Evolutionary conservation across 2,113 vertebrate species (phyloP), one percentile per base, ranked within the genome.

Genomic region (Phoxinus phoxinus): DNA sequence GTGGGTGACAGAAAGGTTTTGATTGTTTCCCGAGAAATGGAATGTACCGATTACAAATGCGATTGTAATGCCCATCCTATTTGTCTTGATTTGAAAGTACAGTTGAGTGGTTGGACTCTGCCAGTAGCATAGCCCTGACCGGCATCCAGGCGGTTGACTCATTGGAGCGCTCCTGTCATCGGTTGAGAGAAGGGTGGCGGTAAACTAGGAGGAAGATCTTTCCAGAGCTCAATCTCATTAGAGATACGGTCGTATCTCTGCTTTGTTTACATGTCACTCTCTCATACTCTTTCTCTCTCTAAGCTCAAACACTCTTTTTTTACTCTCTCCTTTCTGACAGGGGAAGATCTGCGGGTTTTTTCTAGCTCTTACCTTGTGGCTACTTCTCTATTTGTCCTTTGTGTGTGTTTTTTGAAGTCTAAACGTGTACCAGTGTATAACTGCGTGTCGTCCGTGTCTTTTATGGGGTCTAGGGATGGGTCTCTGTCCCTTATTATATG

Each of bases 171-270:
- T 81, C 69, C 69, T 81, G 46, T 37, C n/a, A 35, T 41, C 46
- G 63, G 58, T 81, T 32, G 76, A 84, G 51, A 86, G 75, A 84
- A 61, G 69, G 84, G 69, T 46, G 67, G 65, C 84, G 85, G 81
- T 81, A 87, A 85, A 76, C 65, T 37, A 69, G 84, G 86, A 87
- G 86, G 79, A 86, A 67, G 75, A 81, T 81, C 46, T 90, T 87
- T 85, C 76, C 59, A 53, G 85, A 88, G 79, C 89, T 88, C n/a
- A 80, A 44, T 90, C 61, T 80, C 87, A 86, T 87, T 75, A 90
- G 93, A 92, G 92, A 88, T 92, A 88, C 90, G 84, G 89, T 89
- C 84, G 92, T 93, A 88, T 94, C 93, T 94, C 95, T 95, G 93
- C 93, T 92, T 95, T 94, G 94, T 93, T 92, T 90, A 91, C 89